phyloP scores from a whole-genome alignment of 2,888 invertebrate species.

The Atethmia centrago region DNA sequence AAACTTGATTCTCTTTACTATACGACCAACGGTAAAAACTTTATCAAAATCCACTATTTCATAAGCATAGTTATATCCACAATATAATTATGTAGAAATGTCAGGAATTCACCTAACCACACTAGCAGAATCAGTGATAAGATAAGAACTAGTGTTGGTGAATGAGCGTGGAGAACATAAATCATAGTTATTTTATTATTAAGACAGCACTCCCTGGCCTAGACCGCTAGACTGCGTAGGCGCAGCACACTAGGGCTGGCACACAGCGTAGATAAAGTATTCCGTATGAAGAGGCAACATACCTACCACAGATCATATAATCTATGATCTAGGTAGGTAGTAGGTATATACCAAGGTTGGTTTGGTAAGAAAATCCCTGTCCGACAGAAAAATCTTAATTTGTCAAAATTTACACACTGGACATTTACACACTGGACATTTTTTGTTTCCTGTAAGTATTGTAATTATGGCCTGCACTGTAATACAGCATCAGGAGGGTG shows the following conservation, averaged over 20 bases:
- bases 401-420: too few species aligned
- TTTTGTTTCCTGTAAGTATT: too few species aligned
- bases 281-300: too few species aligned
- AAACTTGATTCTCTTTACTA: too few species aligned
- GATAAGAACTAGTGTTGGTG: constrained; percentile 52
- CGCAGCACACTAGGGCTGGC: constrained; percentile 54
- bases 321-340: too few species aligned
- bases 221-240: constrained; percentile 63
- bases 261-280: background rate
- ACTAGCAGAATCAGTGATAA: constrained; percentile 36
- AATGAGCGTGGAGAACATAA: constrained; percentile 59
- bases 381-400: too few species aligned
- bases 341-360: too few species aligned
- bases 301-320: too few species aligned
- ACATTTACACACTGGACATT: too few species aligned
- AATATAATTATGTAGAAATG: constrained; percentile 16
- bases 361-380: background rate
- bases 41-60: constrained; percentile 13
- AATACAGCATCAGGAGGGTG: constrained; percentile 18
- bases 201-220: constrained; percentile 62
- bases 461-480: background rate
- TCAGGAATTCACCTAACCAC: constrained; percentile 30
- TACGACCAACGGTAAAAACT: background rate
- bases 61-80: constrained; percentile 7
- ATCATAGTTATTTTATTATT: constrained; percentile 69